phyloP scores from a whole-genome alignment of 2,797 vertebrate species.

The Peromyscus aztecus region DNA sequence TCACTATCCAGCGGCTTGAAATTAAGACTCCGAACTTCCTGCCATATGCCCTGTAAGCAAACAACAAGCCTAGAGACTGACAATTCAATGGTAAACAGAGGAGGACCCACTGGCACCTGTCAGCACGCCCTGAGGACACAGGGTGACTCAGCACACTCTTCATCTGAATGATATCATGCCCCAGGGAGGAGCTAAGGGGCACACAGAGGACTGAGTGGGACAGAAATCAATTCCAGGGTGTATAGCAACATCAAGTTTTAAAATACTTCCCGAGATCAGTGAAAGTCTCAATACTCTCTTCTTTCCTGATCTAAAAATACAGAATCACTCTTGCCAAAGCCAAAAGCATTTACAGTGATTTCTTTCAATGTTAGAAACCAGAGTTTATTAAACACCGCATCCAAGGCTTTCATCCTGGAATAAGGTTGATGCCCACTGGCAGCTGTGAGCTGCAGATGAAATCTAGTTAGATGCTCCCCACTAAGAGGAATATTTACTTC shows the following conservation, averaged over 20 bases:
- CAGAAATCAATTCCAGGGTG: not conserved
- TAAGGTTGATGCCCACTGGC: not conserved
- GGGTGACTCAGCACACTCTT: not conserved
- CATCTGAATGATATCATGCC: not conserved
- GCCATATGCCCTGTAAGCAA: not conserved
- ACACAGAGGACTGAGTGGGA: not conserved
- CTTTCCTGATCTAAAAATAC: conserved; percentile 24
- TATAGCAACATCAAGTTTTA: not conserved
- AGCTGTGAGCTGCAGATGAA: not conserved
- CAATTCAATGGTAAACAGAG: conserved; percentile 7
- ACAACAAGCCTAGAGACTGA: not conserved
- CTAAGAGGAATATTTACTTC: not conserved
- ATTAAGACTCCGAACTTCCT: conserved; percentile 50
- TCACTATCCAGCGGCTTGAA: not conserved
- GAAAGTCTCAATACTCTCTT: conserved; percentile 16
- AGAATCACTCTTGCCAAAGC: not conserved
- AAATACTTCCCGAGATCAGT: not conserved
- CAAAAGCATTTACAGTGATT: not conserved
- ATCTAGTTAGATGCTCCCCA: not conserved
- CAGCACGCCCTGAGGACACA: not conserved
- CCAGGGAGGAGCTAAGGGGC: not conserved
- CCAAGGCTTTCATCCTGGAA: not conserved
- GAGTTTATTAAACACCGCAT: conserved; percentile 11
- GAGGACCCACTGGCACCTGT: not conserved
- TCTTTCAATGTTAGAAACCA: not conserved